Base-by-base conservation (phyloP, 1,140 invertebrate genomes). In the Melitaea cinxia region DNA sequence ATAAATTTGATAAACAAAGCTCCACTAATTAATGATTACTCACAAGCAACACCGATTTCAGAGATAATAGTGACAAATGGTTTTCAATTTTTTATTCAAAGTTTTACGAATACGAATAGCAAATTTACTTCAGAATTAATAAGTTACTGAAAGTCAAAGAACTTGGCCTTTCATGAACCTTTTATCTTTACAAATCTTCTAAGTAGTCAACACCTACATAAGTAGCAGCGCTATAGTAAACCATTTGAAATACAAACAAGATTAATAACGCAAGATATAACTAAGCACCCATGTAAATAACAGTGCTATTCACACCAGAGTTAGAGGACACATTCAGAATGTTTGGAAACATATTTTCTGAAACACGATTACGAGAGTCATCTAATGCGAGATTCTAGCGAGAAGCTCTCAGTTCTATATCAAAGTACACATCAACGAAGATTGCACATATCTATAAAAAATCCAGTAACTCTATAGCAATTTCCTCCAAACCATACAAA, bases 11-110 rank as follows among this genome's bases (percentile, higher is more conserved):
- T 54, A 14, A n/a, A 30, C 15, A 7, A 58, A 28, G 26, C 24
- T 12, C 3, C 14, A 10, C 28, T 55, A 52, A 63, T 63, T 56
- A 63, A 64, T 64, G 42, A 37, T 26, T 24, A 19, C 14, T 49
- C 30, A 56, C 23, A 55, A 56, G 24, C 30, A 23, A 12, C 9
- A 15, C 42, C 15, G 42, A 58, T 47, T 47, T 28, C 30, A 15
- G 39, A 15, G 39, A 58, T 47, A 47, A 47, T 54, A n/a, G 17
- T 54, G 52, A 54, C 52, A 54, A 54, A 54, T 54, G 52, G 21
- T 54, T 54, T 24, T 17, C 30, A 54, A 35, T 35, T 54, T 54
- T 6, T n/a, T 35, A 17, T 15, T 35, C n/a, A n/a, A 54, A 54
- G 37, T 12, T 54, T 54, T 54, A 33, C 4, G 52, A 37, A n/a